These are phyloP conservation scores for Axis porcinus DNA, from an alignment of 2,113 vertebrate species.

Conservation along the genomic window DNA sequence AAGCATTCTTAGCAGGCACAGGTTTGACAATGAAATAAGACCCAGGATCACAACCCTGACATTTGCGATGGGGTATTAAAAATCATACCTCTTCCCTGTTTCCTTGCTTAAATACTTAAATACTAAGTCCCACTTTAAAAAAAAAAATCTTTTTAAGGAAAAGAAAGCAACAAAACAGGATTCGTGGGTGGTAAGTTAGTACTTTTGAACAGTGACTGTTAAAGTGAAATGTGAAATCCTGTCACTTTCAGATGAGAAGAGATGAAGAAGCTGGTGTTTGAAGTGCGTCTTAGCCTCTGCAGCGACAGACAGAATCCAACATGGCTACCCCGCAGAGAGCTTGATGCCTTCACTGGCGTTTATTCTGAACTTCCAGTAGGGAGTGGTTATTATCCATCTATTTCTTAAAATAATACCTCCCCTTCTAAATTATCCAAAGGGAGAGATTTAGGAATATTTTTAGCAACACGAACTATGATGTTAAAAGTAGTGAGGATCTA, in stretches of 20 bases:
- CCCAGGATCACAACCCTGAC: not conserved
- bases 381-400: not conserved
- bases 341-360: not conserved
- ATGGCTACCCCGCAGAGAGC: not conserved
- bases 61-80: not conserved
- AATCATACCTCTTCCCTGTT: not conserved
- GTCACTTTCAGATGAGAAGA: not conserved
- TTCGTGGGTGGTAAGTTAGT: not conserved
- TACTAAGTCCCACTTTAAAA: not conserved
- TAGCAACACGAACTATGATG: not conserved
- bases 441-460: conserved; percentile 28
- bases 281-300: not conserved
- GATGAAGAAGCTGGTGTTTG: not conserved
- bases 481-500: conserved; percentile 20
- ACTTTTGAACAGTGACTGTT: not conserved
- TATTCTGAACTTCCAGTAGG: not conserved
- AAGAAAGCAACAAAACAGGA: not conserved
- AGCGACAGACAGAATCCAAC: not conserved
- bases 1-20: not conserved
- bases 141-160: conserved; percentile 14
- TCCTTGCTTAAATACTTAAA: not conserved
- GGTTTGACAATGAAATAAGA: not conserved
- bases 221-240: conserved; percentile 2
- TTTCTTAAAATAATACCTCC: not conserved
- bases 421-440: conserved; percentile 17